phyloP scores from a whole-genome alignment of 37 sponge, comb jelly and placozoan genomes.

The Beroe ovata region DNA sequence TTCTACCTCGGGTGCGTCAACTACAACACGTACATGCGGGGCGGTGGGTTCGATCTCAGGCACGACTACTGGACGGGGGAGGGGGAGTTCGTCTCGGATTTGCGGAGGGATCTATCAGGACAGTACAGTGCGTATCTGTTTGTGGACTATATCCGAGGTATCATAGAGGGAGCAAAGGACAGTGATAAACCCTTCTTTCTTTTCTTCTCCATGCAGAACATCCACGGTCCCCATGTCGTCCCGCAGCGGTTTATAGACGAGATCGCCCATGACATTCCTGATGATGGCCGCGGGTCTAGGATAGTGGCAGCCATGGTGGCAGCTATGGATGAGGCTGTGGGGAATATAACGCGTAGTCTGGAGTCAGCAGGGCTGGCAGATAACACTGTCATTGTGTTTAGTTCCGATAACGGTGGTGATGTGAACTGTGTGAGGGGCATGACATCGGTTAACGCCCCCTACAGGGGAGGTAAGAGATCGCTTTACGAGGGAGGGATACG shows the following conservation, averaged over 20 bases:
- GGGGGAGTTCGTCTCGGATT: slow-evolving; percentile 22
- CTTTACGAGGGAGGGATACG: slow-evolving; percentile 42
- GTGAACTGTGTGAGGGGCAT: background rate
- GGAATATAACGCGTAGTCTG: slow-evolving; percentile 11
- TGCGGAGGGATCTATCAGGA: slow-evolving; percentile 14
- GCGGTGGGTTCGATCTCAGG: slow-evolving; percentile 60
- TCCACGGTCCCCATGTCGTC: slow-evolving; percentile 18
- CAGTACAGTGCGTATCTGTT: slow-evolving; percentile 51
- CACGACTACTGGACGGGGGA: background rate
- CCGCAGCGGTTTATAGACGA: slow-evolving; percentile 48
- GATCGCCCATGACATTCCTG: background rate
- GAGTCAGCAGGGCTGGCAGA: slow-evolving; percentile 29
- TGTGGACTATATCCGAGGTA: background rate
- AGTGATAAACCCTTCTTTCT: slow-evolving; percentile 30
- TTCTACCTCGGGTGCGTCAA: slow-evolving; percentile 27
- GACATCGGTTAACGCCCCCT: background rate
- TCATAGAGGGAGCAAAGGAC: background rate
- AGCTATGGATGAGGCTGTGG: slow-evolving; percentile 54
- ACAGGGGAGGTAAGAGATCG: slow-evolving; percentile 1
- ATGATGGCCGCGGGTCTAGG: background rate
- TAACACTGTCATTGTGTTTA: slow-evolving; percentile 62
- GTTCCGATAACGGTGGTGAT: slow-evolving; percentile 40
- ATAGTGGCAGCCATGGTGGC: slow-evolving; percentile 25
- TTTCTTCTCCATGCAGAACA: background rate
- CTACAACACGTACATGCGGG: slow-evolving; percentile 41